Percentiles rank a stretch among this genome's conserved stretches.
phyloP scores from a whole-genome alignment of 2,113 vertebrate species.

The Tupaia tana region DNA sequence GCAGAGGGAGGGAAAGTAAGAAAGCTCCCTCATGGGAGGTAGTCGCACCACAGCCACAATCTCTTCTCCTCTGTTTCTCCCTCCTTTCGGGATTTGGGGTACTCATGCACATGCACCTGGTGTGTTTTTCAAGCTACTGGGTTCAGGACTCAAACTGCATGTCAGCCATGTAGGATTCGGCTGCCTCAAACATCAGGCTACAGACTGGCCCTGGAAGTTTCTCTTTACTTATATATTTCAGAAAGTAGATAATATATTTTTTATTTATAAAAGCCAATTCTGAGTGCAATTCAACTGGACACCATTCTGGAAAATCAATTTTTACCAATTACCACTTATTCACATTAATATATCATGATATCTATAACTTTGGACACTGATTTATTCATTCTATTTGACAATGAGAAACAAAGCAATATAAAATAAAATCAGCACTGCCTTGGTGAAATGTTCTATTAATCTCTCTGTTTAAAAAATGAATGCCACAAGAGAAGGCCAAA shows the following conservation, averaged over 20 bases:
- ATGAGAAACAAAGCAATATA: constrained; percentile 6
- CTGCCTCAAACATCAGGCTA: too few species aligned
- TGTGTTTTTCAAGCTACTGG: too few species aligned
- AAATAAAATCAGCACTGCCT: constrained; percentile 49
- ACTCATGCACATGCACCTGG: too few species aligned
- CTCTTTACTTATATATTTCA: constrained; percentile 5
- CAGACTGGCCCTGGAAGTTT: neutral
- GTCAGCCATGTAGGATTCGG: too few species aligned
- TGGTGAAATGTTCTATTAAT: constrained; percentile 33
- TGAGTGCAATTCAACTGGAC: neutral
- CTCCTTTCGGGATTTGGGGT: too few species aligned
- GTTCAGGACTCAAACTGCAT: too few species aligned
- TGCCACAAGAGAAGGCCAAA: neutral
- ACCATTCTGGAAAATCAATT: constrained; percentile 32
- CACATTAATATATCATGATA: constrained; percentile 26
- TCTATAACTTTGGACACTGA: neutral
- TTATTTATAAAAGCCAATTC: constrained; percentile 19
- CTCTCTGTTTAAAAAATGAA: constrained; percentile 49
- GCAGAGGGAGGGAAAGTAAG: too few species aligned
- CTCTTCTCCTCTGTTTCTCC: too few species aligned
- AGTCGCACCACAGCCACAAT: too few species aligned
- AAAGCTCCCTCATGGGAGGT: too few species aligned
- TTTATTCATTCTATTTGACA: constrained; percentile 51
- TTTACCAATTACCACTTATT: constrained; percentile 43
- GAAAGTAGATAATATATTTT: neutral